Percentiles rank a stretch among this genome's conserved stretches.
phyloP scores from a whole-genome alignment of 2,113 vertebrate genomes.

The Corythornis cristatus region DNA sequence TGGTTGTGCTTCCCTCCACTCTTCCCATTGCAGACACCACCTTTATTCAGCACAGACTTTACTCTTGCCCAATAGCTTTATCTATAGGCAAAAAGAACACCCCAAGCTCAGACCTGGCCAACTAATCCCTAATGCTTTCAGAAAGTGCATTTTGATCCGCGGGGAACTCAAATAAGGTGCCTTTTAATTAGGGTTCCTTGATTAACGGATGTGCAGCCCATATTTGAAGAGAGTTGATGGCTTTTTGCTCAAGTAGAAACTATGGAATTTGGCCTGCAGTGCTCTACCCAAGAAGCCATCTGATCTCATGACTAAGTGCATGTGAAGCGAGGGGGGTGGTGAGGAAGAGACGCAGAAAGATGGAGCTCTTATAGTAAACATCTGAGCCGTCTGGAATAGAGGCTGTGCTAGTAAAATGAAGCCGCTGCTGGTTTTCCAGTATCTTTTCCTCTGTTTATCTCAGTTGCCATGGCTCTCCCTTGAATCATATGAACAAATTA shows the following conservation, averaged over 20 bases:
- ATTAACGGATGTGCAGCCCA: neutral
- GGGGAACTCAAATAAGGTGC: neutral
- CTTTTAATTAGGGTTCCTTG: neutral
- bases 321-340: neutral
- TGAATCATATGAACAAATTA: slow-evolving; percentile 72
- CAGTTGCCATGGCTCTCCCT: slow-evolving; percentile 65
- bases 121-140: rapidly evolving
- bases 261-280: slow-evolving; percentile 38
- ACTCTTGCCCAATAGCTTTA: neutral
- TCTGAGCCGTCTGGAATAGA: slow-evolving; percentile 41
- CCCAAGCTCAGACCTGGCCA: neutral
- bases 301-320: slow-evolving; percentile 37
- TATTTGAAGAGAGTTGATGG: neutral
- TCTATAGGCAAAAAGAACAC: neutral
- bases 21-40: neutral
- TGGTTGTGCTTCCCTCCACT: neutral
- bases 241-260: slow-evolving; percentile 25
- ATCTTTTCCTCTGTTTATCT: slow-evolving; percentile 72
- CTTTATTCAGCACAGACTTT: neutral
- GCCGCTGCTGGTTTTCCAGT: slow-evolving; percentile 54
- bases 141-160: neutral
- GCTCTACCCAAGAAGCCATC: neutral
- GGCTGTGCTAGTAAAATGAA: slow-evolving; percentile 44
- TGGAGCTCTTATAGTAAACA: slow-evolving; percentile 60
- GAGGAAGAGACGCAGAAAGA: slow-evolving; percentile 36